Base-by-base conservation (phyloP, 2,888 invertebrate species). In the Geophilus truncorum region DNA sequence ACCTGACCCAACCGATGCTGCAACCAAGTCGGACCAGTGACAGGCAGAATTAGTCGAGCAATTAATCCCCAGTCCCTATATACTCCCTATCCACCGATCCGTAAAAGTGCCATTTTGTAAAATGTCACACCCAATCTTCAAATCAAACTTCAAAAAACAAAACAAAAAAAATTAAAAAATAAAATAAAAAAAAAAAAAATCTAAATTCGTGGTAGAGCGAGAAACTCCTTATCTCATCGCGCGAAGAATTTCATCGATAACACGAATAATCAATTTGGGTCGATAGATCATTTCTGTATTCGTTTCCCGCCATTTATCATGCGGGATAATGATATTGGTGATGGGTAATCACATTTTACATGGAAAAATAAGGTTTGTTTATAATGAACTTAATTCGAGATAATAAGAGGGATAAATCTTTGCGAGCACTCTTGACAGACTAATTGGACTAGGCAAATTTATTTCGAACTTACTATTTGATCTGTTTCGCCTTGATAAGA, bases 361-460 rank as follows among this genome's bases (percentile, higher is more conserved):
- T 62, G 57, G 57, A 62, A 62, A 62, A 62, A 62, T 62, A 62
- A 62, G 57, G 18, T 62, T 62, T 62, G 57, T 62, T 62, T 62
- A 62, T 62, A 62, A 62, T 62, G 57, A 62, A 62, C 57, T 62
- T 62, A 62, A 62, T 62, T 62, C 57, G 10, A 62, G 57, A 62
- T 62, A 62, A 62, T 62, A 62, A 62, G 57, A 62, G 57, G 57
- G 57, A 62, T 62, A 62, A 62, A 62, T 62, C 57, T 62, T 62
- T n/a, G 1, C 9, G 4, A 62, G 57, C n/a, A 62, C 21, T 62
- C 57, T 62, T 62, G 57, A 62, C 57, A 62, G 57, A 62, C 57
- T 62, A 62, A 62, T 62, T 62, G 57, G 57, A 62, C 57, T 21
- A 62, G 23, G 57, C 57, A 62, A 62, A 62, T 62, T 62, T 62